These are phyloP conservation scores for Diarsia mendica DNA, from an alignment of 2,888 invertebrate species.

Conservation along the genomic window DNA sequence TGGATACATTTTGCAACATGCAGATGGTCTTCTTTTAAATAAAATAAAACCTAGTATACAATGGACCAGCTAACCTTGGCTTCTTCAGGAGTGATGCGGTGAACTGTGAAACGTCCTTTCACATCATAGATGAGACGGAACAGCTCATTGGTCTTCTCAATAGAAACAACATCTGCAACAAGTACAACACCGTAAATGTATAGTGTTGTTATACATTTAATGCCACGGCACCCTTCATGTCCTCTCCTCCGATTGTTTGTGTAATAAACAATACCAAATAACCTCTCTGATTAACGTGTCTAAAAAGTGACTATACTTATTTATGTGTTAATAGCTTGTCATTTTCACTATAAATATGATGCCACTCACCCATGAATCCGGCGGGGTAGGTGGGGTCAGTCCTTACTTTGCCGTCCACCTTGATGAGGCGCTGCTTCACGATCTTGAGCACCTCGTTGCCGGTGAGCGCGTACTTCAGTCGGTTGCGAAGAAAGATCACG, in stretches of 20 bases:
- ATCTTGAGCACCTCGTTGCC: slow-evolving; percentile 99
- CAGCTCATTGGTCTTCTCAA: slow-evolving; percentile 99
- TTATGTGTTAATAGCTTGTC: neutral
- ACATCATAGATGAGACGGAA: slow-evolving; percentile 99
- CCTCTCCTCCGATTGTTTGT: neutral
- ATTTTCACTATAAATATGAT: neutral
- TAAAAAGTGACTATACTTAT: neutral
- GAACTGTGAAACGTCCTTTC: slow-evolving; percentile 99
- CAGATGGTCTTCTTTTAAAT: neutral
- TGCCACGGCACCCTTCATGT: neutral
- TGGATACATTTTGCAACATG: neutral
- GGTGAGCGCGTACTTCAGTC: slow-evolving; percentile 99
- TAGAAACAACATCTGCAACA: slow-evolving; percentile 98
- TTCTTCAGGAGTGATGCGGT: slow-evolving; percentile 99
- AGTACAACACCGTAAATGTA: slow-evolving; percentile 16
- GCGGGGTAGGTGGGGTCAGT: slow-evolving; percentile 99
- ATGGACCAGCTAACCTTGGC: slow-evolving; percentile 93
- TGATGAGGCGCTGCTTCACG: slow-evolving; percentile 99
- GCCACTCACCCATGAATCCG: slow-evolving; percentile 98
- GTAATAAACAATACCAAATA: slow-evolving; percentile 7
- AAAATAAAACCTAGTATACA: neutral
- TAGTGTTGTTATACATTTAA: neutral
- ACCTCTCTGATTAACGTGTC: neutral
- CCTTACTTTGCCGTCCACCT: slow-evolving; percentile 99
- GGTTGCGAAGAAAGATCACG: slow-evolving; percentile 98